phyloP scores from a whole-genome alignment of 1,140 invertebrate species.

The Odontomachus brunneus region DNA sequence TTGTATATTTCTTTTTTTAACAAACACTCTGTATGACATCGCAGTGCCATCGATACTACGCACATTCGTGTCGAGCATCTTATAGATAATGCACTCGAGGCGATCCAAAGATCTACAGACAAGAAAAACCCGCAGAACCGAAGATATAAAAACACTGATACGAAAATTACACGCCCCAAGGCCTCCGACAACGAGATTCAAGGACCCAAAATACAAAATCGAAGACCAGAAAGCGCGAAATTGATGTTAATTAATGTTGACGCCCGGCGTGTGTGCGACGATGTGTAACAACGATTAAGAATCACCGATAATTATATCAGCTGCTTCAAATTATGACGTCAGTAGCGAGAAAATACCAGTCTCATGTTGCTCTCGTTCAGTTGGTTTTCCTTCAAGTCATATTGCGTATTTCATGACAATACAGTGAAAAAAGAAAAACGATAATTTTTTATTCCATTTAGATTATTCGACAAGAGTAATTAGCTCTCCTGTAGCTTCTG shows the following conservation, averaged over 20 bases:
- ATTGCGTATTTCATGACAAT: too few relatives aligned
- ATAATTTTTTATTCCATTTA: too few relatives aligned
- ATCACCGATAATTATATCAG: slow-evolving; percentile 28
- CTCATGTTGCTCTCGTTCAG: neutral
- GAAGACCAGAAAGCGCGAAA: neutral
- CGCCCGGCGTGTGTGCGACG: neutral
- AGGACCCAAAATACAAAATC: neutral
- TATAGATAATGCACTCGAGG: slow-evolving; percentile 13
- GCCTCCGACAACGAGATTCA: neutral
- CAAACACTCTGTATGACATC: too few relatives aligned
- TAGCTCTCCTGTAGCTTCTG: too few relatives aligned
- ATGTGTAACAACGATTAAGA: slow-evolving; percentile 33
- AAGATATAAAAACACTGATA: slow-evolving; percentile 32
- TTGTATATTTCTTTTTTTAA: too few relatives aligned
- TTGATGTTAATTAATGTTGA: too few relatives aligned
- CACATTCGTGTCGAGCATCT: neutral
- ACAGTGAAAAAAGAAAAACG: too few relatives aligned
- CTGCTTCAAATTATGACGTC: slow-evolving; percentile 30
- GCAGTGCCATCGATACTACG: too few relatives aligned
- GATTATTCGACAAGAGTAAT: too few relatives aligned
- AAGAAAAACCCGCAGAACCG: slow-evolving; percentile 11
- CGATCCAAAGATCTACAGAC: slow-evolving; percentile 26
- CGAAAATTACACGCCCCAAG: neutral
- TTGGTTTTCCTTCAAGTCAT: slow-evolving; percentile 25
- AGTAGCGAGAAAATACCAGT: slow-evolving; percentile 17